Evolutionary conservation across 2,113 vertebrate genomes (phyloP), one percentile per base, ranked within the genome.

Genomic region (Limnothrissa miodon): DNA sequence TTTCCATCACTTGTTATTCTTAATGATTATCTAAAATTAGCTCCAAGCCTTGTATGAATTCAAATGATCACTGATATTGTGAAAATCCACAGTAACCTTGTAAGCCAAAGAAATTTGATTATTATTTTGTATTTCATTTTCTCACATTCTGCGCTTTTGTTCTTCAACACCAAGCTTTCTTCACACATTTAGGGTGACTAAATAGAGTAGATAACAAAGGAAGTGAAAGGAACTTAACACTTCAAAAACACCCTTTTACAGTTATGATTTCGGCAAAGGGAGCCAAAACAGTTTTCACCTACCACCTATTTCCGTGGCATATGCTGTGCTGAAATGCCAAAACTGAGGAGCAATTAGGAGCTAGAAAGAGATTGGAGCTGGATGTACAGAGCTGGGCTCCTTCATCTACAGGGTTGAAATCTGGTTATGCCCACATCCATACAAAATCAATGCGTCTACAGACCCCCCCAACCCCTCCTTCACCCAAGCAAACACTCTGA

Each of bases 321-420:
- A 53, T 21, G 0, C 51, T 23, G 51, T 23, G 19, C 21, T 53
- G 51, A 53, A 4, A 53, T 53, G 21, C 23, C 0, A 53, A 21
- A 53, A 53, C 51, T 48, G 46, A 15, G 15, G 17, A 48, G 17
- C 46, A 15, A 48, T 48, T 48, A 13, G 46, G 8, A 48, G 46
- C 46, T 66, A 33, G 48, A 86, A 83, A 89, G 82, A 66, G 85
- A 44, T 56, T 82, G 83, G 78, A 81, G 81, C 89, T 84, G 85
- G 86, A 83, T 3, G 78, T 19, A 82, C 59, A 66, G 21, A 45
- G 56, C 56, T 90, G 87, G 59, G 82, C 88, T 91, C 87, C 87
- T 89, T 89, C 84, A 85, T 87, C 90, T 87, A 84, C 87, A 86
- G 89, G 89, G 87, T 89, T 89, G 84, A 92, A 92, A 90, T 92